Conservation (phyloP, 2,888 invertebrate species). For the Caenorhabditis sulstoni region DNA sequence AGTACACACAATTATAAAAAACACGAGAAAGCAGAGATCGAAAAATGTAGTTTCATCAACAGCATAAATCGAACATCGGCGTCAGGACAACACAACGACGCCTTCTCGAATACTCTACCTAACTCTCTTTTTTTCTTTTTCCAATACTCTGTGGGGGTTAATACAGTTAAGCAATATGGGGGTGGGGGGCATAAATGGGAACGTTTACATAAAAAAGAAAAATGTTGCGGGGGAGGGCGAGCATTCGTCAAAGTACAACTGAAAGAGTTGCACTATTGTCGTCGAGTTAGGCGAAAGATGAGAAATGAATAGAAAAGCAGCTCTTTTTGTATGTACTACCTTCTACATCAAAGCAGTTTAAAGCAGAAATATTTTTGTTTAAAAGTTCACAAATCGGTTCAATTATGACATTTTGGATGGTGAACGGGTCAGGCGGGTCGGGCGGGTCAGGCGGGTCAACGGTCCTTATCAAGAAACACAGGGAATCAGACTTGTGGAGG, state of each 20-base stretch:
- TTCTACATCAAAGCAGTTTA: conserved; percentile 39
- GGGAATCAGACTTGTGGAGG: conserved; percentile 36
- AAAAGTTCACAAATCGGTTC: neutral
- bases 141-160: neutral
- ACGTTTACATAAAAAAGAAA: too few relatives aligned
- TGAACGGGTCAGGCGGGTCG: too few relatives aligned
- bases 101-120: too few relatives aligned
- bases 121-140: neutral
- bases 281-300: conserved; percentile 1
- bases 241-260: neutral
- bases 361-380: conserved; percentile 17
- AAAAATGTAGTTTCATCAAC: conserved; percentile 23
- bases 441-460: too few relatives aligned
- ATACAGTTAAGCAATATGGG: neutral
- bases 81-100: too few relatives aligned
- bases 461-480: too few relatives aligned
- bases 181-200: too few relatives aligned
- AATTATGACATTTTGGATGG: neutral
- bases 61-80: too few relatives aligned
- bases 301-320: neutral
- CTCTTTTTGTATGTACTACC: conserved; percentile 16
- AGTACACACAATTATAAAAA: neutral
- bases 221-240: too few relatives aligned
- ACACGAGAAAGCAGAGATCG: neutral
- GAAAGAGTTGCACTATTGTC: neutral